Evolutionary conservation across 2,888 invertebrate species (phyloP), one percentile per base, ranked within the genome.

Genomic region (Enchytraeus crypticus): DNA sequence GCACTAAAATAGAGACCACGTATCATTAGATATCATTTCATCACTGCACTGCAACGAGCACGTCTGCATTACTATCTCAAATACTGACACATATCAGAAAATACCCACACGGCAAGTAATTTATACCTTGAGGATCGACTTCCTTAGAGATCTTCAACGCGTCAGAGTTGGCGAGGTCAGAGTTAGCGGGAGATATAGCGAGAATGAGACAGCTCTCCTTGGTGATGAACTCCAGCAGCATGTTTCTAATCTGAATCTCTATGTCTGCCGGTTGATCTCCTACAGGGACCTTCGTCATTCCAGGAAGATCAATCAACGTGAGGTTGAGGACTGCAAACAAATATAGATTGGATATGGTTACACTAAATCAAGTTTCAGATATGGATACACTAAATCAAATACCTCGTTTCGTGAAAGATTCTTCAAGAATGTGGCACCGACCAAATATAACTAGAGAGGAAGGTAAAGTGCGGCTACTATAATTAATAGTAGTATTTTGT

Each of bases 91-190:
- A n/a, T n/a, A n/a, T n/a, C n/a, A n/a, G n/a, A n/a, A n/a, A n/a
- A n/a, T n/a, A n/a, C n/a, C n/a, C n/a, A n/a, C n/a, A n/a, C n/a
- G n/a, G n/a, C n/a, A n/a, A n/a, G 27, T 23, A 1, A 21, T 8
- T 38, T 51, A 29, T 57, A 77, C 78, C 78, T 69, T 73, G 73
- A 29, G 90, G 90, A 82, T 97, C 96, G 34, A 93, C 95, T 83
- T 95, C 93, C 83, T 93, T 95, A 76, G 97, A 92, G 78, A 98
- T 84, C 83, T 97, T 97, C 59, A 98, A 84, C 65, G 97, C 97
- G 84, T 98, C 98, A 61, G 96, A 97, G 81, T 97, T 98, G 63
- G 97, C 97, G 80, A 98, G 85, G 84, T 97, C 97, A 47, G 92
- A 88, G 82, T 97, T 97, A 63, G 96, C 97, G 23, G 97, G 95